phyloP scores from a whole-genome alignment of 2,797 vertebrate species.

The Halcyon smyrnensis region DNA sequence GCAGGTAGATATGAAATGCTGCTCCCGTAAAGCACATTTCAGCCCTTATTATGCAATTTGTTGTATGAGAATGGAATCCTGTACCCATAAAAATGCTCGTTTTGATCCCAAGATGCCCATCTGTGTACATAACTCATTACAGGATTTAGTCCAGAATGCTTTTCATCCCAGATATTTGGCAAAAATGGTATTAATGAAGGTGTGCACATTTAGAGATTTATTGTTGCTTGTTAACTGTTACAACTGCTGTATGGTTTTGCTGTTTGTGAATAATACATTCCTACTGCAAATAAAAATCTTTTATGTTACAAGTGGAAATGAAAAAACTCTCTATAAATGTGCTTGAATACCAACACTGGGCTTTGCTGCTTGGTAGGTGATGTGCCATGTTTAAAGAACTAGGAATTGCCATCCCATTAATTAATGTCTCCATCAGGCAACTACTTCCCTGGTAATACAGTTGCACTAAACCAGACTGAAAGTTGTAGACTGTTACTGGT shows the following conservation, averaged over 20 bases:
- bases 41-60: neutral
- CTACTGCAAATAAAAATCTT: neutral
- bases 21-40: neutral
- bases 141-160: neutral
- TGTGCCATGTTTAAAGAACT: neutral
- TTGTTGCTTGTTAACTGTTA: neutral
- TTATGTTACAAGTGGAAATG: neutral
- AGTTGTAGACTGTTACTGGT: neutral
- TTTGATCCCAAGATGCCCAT: neutral
- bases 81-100: neutral
- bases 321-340: neutral
- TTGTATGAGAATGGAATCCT: neutral
- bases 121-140: neutral
- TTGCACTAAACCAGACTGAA: neutral
- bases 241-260: neutral
- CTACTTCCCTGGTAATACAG: neutral
- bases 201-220: neutral
- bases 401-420: neutral
- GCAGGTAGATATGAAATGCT: neutral
- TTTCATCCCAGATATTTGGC: neutral
- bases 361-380: neutral
- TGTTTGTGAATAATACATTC: conserved; percentile 8
- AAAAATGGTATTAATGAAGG: neutral
- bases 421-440: neutral
- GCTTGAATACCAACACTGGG: neutral